Base-by-base conservation (phyloP, 2,113 vertebrate genomes). In the Spheniscus mendiculus region DNA sequence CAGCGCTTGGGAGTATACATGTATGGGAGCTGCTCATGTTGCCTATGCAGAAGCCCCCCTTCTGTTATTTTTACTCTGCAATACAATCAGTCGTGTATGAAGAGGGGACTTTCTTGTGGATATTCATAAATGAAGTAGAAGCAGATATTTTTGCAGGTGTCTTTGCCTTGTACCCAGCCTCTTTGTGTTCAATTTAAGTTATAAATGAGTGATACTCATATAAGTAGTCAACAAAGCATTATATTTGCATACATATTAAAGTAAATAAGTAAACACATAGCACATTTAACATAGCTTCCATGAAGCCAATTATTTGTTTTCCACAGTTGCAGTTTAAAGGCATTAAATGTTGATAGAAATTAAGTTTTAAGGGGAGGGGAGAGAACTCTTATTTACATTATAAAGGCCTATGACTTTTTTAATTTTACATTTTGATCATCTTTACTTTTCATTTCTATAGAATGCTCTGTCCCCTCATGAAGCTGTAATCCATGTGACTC, bases 171-270 rank as follows among this genome's bases (percentile, higher is more conserved):
- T 50, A 58, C 50, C 47, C 32, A 6, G 16, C 11, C 45, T 78
- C 49, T 72, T 45, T 32, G 19, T 63, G 62, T 88, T 97, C 81
- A 61, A 0, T 91, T 87, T 40, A 69, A 77, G 84, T 87, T 85
- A 27, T 55, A 89, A 89, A 72, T 85, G 62, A 80, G 27, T 0
- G 18, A 86, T 93, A 83, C 83, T 66, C 17, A 9, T 87, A 5
- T 72, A 90, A 80, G 53, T 83, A 94, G 78, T 58, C 74, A 85
- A 55, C 10, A 19, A 95, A 96, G 89, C 82, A 36, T 89, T 89
- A 2, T 83, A 97, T 97, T 93, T 97, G 15, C 91, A 89, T 97
- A 87, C 78, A 96, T 96, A 97, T 97, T 97, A 96, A 96, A 96
- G 90, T 91, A 93, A 96, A 96, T 63, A 97, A 87, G 74, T 89